Evolutionary conservation across 2,888 invertebrate genomes (phyloP).

Genomic region (Lepeophtheirus nordmannii): DNA sequence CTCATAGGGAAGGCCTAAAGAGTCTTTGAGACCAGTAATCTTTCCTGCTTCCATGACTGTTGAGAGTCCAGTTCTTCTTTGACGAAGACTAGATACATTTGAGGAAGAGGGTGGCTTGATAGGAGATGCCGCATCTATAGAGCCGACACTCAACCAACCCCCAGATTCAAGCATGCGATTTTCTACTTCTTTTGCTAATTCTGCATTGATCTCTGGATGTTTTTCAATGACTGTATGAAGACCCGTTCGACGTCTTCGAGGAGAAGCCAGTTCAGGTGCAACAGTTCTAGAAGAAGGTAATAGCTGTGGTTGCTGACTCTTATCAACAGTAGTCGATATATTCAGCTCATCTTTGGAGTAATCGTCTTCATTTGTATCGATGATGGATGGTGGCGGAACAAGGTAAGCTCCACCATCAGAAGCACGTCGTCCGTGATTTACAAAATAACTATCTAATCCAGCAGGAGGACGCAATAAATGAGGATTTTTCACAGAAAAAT

Average conservation of each 20-base stretch:
- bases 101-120: conserved; percentile 6
- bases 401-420: conserved; percentile 66
- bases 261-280: conserved; percentile 35
- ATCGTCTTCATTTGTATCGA: too few relatives aligned
- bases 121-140: neutral
- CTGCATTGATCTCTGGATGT: conserved; percentile 68
- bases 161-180: conserved; percentile 47
- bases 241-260: conserved; percentile 51
- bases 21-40: neutral
- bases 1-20: neutral
- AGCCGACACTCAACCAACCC: neutral
- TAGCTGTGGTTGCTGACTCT: conserved; percentile 28
- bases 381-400: neutral
- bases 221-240: conserved; percentile 69
- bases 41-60: conserved; percentile 23
- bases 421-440: conserved; percentile 53
- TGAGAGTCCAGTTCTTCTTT: conserved; percentile 17
- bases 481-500: conserved; percentile 78
- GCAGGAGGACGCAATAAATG: conserved; percentile 78
- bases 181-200: conserved; percentile 74
- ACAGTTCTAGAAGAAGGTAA: conserved; percentile 43
- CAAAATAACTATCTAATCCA: conserved; percentile 47
- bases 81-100: conserved; percentile 8
- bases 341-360: too few relatives aligned
- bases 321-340: too few relatives aligned